Base-by-base conservation (phyloP, 1,140 invertebrate genomes). In the Caerostris extrusa region DNA sequence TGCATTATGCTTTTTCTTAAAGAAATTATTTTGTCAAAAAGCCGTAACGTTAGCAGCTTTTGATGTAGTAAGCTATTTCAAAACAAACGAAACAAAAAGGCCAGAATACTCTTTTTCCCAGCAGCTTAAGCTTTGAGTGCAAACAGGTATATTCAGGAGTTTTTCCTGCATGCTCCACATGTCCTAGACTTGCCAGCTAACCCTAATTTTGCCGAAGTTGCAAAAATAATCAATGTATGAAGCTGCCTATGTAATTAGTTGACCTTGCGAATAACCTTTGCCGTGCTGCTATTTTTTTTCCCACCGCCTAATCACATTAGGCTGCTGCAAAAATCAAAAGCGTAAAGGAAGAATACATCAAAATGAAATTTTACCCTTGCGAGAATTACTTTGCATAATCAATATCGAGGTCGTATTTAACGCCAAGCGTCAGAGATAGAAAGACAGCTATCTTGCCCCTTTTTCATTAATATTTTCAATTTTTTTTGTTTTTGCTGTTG, bases 351-450 rank as follows among this genome's bases (percentile, higher is more conserved):
- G 71, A 81, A 81, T 81, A 81, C 71, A 34, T 81, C 71, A 81
- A 81, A 81, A 81, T 81, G 71, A 81, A 81, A 50, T 81, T 81
- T 53, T 17, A 8, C 53, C 71, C 71, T 17, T 34, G 34, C 53
- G 34, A 12, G 34, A 34, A 81, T 81, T 81, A 81, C 53, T 81
- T 53, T 81, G 19, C 71, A 81, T 81, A 81, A 81, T 81, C 71
- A 81, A 81, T 81, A 81, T 81, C 71, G 71, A 53, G 71, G 71
- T 81, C 71, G 53, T 81, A 81, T 81, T 81, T 81, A 81, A 81
- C 50, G 71, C 71, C 71, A 81, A 12, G 71, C 71, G 71, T 81
- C 71, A 81, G 19, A 8, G 34, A 53, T 53, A 10, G 34, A 34
- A 53, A 81, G 19, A 53, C 53, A 53, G 71, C 8, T 55, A 53